Conservation (phyloP, 2,797 vertebrate genomes). For the Echiichthys vipera region DNA sequence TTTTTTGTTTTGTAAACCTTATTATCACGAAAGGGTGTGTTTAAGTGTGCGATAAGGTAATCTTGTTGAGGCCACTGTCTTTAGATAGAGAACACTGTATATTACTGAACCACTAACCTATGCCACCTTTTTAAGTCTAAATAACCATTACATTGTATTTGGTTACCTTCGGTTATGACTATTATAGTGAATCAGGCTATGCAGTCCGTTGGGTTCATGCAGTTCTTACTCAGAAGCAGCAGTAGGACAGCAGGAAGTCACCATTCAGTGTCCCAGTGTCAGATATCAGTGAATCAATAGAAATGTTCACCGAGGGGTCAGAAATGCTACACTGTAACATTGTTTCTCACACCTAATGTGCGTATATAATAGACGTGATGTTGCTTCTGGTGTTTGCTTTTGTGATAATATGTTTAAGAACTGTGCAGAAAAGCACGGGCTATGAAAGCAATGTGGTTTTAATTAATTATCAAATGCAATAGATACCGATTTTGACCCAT, state of each 20-base stretch:
- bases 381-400: not conserved
- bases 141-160: not conserved
- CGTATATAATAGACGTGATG: not conserved
- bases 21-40: not conserved
- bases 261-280: constrained; percentile 4
- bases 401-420: not conserved
- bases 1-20: no score
- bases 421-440: not conserved
- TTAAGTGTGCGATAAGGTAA: not conserved
- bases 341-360: not conserved
- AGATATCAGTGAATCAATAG: constrained; percentile 18
- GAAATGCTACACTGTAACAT: constrained; percentile 7
- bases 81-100: not conserved
- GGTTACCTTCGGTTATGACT: not conserved
- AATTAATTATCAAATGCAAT: not conserved
- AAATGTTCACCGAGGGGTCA: constrained; percentile 1
- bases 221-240: not conserved
- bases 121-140: not conserved
- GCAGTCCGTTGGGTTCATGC: not conserved
- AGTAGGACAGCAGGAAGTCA: not conserved
- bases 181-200: not conserved
- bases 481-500: not conserved
- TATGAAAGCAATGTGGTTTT: not conserved
- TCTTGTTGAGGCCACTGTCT: not conserved
- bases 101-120: not conserved